Evolutionary conservation across 2,888 invertebrate species (phyloP).

Genomic region (Arge pagana): DNA sequence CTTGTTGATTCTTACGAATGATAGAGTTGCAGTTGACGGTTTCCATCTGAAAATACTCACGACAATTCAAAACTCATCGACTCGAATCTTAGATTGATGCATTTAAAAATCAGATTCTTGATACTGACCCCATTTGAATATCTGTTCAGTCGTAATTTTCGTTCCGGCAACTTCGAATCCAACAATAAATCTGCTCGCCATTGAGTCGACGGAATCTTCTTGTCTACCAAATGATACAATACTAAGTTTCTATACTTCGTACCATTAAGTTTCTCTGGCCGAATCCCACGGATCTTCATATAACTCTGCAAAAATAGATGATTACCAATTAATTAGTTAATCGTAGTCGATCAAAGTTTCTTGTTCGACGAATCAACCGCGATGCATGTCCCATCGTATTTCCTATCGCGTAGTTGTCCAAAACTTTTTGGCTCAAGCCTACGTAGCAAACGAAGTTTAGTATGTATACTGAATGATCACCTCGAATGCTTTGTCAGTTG

Average conservation of each 20-base stretch:
- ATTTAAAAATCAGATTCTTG: not conserved
- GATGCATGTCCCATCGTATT: too few relatives aligned
- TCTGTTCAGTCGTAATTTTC: slow-evolving; percentile 56
- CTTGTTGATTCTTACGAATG: slow-evolving; percentile 65
- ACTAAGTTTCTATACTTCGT: slow-evolving; percentile 35
- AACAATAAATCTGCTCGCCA: slow-evolving; percentile 55
- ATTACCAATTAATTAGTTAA: too few relatives aligned
- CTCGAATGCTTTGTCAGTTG: slow-evolving; percentile 58
- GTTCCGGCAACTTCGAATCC: slow-evolving; percentile 53
- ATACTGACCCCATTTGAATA: slow-evolving; percentile 59
- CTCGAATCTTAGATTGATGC: not conserved
- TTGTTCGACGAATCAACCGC: too few relatives aligned
- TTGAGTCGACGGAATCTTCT: slow-evolving; percentile 54
- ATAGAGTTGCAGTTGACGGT: slow-evolving; percentile 74
- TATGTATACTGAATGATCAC: slow-evolving; percentile 45
- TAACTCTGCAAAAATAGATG: not conserved
- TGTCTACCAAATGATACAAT: slow-evolving; percentile 56
- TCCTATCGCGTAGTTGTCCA: too few relatives aligned
- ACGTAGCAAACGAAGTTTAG: slow-evolving; percentile 29
- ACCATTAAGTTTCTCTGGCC: slow-evolving; percentile 3
- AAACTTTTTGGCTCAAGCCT: slow-evolving; percentile 33
- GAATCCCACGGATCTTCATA: slow-evolving; percentile 1
- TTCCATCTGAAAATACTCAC: slow-evolving; percentile 45
- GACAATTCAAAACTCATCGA: not conserved
- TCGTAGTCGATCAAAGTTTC: too few relatives aligned